phyloP scores from a whole-genome alignment of 2,113 vertebrate species.

The Hemiprocne comata region DNA sequence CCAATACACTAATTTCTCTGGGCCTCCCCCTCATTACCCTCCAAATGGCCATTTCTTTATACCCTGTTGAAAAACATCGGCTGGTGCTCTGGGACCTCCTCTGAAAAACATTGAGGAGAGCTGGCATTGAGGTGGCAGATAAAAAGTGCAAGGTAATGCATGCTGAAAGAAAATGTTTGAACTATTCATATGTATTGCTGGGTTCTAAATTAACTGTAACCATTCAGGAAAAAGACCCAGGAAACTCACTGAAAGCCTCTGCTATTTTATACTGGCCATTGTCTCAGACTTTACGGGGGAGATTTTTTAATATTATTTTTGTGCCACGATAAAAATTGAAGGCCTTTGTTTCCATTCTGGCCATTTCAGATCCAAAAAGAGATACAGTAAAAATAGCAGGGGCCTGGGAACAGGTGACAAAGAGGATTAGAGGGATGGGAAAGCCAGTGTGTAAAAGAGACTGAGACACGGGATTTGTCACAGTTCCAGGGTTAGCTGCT shows the following conservation, averaged over 20 bases:
- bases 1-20: neutral
- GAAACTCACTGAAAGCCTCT: neutral
- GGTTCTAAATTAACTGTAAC: neutral
- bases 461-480: conserved; percentile 24
- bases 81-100: neutral
- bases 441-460: conserved; percentile 26
- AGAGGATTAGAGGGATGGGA: conserved; percentile 45
- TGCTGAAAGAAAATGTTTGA: neutral
- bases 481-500: conserved; percentile 40
- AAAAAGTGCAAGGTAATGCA: neutral
- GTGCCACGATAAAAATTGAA: conserved; percentile 5
- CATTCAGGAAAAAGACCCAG: neutral
- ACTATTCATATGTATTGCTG: neutral
- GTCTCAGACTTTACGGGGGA: neutral
- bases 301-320: neutral
- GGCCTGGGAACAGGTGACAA: conserved; percentile 45
- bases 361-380: conserved; percentile 24
- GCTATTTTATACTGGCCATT: neutral
- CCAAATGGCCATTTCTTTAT: neutral
- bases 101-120: neutral
- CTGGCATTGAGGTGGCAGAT: neutral
- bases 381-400: conserved; percentile 1
- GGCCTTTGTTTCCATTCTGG: neutral
- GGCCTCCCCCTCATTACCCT: neutral
- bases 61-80: neutral